phyloP scores from a whole-genome alignment of 2,888 invertebrate genomes.

The Apotomis betuletana region DNA sequence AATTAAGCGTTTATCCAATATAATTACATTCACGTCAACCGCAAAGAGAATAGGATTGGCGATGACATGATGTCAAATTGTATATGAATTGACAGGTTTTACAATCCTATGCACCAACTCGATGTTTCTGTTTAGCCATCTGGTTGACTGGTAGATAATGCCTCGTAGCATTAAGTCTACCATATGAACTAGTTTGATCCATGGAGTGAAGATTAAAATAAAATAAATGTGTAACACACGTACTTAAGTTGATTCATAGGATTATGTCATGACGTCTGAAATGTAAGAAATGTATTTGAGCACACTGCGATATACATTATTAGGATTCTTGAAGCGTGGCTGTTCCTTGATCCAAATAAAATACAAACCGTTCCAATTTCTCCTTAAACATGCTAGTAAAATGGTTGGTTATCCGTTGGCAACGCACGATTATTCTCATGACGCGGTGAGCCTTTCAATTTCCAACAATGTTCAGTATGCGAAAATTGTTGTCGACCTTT shows the following conservation, averaged over 20 bases:
- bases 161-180: no score
- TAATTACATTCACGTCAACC: no score
- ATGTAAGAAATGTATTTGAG: conserved; percentile 55
- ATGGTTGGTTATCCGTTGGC: conserved; percentile 48
- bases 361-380: conserved; percentile 5
- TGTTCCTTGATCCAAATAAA: conserved; percentile 42
- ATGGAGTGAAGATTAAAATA: no score
- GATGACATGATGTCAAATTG: no score
- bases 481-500: conserved; percentile 73
- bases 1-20: no score
- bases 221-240: no score
- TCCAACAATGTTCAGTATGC: conserved; percentile 71
- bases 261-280: conserved; percentile 43
- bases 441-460: conserved; percentile 69
- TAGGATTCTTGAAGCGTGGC: conserved; percentile 64
- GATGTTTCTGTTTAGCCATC: no score
- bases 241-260: conserved; percentile 21
- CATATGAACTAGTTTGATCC: no score
- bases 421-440: conserved; percentile 48
- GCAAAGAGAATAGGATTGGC: no score
- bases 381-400: conserved; percentile 7
- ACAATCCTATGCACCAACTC: no score
- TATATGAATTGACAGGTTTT: no score
- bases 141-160: no score
- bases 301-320: conserved; percentile 60